phyloP scores from a whole-genome alignment of 2,113 vertebrate genomes.

The Corythornis vintsioides region DNA sequence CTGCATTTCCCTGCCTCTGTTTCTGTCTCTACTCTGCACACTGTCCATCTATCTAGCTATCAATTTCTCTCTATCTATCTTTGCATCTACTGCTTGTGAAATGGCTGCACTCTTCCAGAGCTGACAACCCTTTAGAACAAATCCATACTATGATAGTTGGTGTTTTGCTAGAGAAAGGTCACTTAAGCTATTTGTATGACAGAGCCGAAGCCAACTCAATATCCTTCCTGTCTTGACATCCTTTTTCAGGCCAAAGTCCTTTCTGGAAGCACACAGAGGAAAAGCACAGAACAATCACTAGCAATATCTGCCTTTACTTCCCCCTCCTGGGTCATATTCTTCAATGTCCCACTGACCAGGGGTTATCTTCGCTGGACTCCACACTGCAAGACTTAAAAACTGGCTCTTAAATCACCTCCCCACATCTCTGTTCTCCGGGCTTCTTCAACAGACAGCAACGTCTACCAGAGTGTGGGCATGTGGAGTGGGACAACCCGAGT shows the following conservation, averaged over 20 bases:
- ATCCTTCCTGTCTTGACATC: constrained; percentile 61
- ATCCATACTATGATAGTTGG: background rate
- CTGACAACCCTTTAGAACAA: background rate
- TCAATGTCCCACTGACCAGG: background rate
- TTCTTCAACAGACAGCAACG: background rate
- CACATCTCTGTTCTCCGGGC: background rate
- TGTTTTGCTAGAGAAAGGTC: constrained; percentile 55
- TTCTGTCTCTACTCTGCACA: background rate
- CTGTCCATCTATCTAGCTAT: background rate
- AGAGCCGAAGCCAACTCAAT: constrained; percentile 8
- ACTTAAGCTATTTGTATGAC: constrained; percentile 23
- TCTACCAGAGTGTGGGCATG: background rate
- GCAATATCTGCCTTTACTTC: background rate
- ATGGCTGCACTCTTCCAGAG: background rate
- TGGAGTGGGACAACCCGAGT: rapidly evolving
- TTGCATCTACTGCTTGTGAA: background rate
- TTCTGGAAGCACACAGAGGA: constrained; percentile 26
- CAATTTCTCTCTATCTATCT: background rate
- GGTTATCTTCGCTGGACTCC: background rate
- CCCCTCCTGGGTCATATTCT: background rate
- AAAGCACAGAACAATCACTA: constrained; percentile 12
- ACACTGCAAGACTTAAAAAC: background rate
- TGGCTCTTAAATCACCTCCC: background rate
- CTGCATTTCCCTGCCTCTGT: background rate
- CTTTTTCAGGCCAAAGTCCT: constrained; percentile 24